Conservation (phyloP, 1,140 invertebrate species). For the Ips nitidus region DNA sequence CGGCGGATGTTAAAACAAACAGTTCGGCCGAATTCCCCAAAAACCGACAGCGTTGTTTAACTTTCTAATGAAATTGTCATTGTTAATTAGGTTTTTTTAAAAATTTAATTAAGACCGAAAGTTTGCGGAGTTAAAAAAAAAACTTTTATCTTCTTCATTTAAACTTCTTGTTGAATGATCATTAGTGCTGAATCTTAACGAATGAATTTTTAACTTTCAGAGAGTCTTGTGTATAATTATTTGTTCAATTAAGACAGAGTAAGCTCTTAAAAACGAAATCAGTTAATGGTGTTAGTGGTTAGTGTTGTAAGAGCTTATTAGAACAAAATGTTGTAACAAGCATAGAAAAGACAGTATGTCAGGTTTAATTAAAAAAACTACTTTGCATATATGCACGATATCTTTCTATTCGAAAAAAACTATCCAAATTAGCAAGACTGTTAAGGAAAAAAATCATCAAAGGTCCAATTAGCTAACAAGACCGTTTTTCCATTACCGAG, state of each 20-base stretch:
- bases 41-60: constrained; percentile 9
- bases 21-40: not conserved
- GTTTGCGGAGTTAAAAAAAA: not conserved
- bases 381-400: no score
- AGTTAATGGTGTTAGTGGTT: no score
- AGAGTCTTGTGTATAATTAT: not conserved
- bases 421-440: not conserved
- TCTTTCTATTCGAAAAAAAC: no score
- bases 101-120: constrained; percentile 17
- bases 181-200: constrained; percentile 14
- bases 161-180: constrained; percentile 20
- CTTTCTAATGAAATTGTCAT: constrained; percentile 12
- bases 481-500: not conserved
- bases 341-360: no score
- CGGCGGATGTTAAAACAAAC: not conserved
- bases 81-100: constrained; percentile 7
- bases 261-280: not conserved
- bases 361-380: no score
- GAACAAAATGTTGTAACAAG: no score
- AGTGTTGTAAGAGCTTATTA: no score
- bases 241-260: constrained; percentile 8
- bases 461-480: not conserved
- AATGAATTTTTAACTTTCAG: constrained; percentile 9
- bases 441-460: not conserved
- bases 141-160: constrained; percentile 15